Evolutionary conservation across 2,113 vertebrate species (phyloP).

Genomic region (Saguinus imperator): DNA sequence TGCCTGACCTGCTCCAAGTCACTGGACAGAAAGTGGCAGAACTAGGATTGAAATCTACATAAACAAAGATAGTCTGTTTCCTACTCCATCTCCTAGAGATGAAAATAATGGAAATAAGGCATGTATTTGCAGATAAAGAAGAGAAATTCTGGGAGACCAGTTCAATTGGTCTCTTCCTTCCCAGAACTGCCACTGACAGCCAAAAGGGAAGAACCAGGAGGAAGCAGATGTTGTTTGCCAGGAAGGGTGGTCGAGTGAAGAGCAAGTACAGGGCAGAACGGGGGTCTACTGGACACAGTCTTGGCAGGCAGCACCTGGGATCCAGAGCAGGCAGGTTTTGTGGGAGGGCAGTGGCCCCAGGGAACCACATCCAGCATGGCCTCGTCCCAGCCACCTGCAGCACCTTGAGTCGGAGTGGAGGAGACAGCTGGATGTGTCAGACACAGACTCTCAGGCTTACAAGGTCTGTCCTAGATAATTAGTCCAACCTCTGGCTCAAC

Average conservation of each 20-base stretch:
- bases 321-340: neutral
- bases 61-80: neutral
- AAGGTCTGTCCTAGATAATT: neutral
- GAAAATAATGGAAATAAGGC: neutral
- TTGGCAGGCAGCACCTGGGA: neutral
- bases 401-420: neutral
- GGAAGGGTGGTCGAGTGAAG: neutral
- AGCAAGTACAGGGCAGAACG: neutral
- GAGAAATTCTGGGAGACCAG: constrained; percentile 79
- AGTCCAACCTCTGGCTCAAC: neutral
- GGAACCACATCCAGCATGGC: neutral
- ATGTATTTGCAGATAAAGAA: neutral
- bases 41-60: neutral
- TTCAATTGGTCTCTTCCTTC: constrained; percentile 67
- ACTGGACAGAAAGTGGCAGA: neutral
- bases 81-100: neutral
- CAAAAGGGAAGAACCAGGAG: constrained; percentile 58
- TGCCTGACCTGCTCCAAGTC: neutral
- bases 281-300: neutral
- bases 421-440: neutral
- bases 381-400: neutral
- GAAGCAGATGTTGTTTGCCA: constrained; percentile 7
- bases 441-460: neutral
- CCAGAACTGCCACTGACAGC: constrained; percentile 39
- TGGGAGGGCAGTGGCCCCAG: neutral